Conservation (phyloP, 2,888 invertebrate species). For the Apotomis turbidana region DNA sequence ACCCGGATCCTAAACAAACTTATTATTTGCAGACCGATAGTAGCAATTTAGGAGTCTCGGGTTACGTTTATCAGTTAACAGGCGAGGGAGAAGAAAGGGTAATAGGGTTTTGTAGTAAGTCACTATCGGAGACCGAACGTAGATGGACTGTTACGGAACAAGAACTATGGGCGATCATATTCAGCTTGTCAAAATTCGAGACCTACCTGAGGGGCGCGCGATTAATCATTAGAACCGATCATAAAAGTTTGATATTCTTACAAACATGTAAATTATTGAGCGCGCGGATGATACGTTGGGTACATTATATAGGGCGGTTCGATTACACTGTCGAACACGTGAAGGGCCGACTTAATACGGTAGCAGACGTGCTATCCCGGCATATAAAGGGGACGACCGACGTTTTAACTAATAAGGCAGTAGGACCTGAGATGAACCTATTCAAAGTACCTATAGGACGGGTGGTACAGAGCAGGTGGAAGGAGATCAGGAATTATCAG, state of each 20-base stretch:
- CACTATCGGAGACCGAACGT: no score
- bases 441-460: not conserved
- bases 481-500: not conserved
- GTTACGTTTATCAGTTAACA: not conserved
- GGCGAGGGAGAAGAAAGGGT: no score
- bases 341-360: not conserved
- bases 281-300: slow-evolving; percentile 1
- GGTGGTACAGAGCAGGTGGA: not conserved
- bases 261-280: slow-evolving; percentile 7
- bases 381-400: not conserved
- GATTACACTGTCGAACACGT: slow-evolving; percentile 4
- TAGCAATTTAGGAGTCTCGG: not conserved
- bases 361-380: slow-evolving; percentile 2
- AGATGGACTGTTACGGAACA: no score
- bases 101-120: no score
- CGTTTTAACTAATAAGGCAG: not conserved
- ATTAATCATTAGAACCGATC: no score
- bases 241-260: no score
- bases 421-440: not conserved
- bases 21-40: slow-evolving; percentile 29
- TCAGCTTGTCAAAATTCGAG: no score
- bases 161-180: no score
- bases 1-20: not conserved
- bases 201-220: no score
- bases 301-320: slow-evolving; percentile 10